These are phyloP conservation scores for Pseudobourletiella spinata DNA, from an alignment of 1,140 invertebrate genomes.

Conservation along the genomic window DNA sequence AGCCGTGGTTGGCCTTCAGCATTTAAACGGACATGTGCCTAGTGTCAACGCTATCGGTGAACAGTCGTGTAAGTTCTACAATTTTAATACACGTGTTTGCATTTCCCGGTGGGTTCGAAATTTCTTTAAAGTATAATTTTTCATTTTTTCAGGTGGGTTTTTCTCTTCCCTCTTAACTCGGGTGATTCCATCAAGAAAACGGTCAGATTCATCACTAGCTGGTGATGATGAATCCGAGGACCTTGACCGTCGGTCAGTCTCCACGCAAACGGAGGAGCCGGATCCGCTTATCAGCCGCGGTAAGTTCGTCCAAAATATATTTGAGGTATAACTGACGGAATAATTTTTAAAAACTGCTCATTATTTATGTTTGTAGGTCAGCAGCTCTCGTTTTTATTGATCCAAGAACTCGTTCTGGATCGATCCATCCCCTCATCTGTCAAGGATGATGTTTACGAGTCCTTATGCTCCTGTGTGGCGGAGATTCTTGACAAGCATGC, in stretches of 20 bases:
- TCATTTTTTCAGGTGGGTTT: neutral
- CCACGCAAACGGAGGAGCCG: slow-evolving; percentile 23
- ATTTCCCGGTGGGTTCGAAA: too few relatives aligned
- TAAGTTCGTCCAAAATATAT: too few relatives aligned
- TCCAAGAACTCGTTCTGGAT: slow-evolving; percentile 29
- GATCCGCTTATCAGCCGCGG: slow-evolving; percentile 20
- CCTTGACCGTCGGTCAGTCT: neutral
- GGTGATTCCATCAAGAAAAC: neutral
- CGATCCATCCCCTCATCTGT: neutral
- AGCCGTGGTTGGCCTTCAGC: slow-evolving; percentile 2
- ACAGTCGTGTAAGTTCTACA: too few relatives aligned
- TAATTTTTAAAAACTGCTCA: too few relatives aligned
- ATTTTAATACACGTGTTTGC: neutral
- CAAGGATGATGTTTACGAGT: slow-evolving; percentile 33
- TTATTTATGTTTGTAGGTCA: slow-evolving; percentile 27
- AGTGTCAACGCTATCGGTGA: too few relatives aligned
- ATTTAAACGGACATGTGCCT: neutral
- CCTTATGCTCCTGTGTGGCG: slow-evolving; percentile 45
- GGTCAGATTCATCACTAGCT: slow-evolving; percentile 7
- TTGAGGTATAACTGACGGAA: too few relatives aligned
- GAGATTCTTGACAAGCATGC: slow-evolving; percentile 50
- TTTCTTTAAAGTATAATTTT: neutral
- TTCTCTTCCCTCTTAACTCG: neutral
- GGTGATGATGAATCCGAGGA: neutral
- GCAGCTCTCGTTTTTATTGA: slow-evolving; percentile 20